Evolutionary conservation across 2,113 vertebrate species (phyloP).

Genomic region (Catharus bicknelli): DNA sequence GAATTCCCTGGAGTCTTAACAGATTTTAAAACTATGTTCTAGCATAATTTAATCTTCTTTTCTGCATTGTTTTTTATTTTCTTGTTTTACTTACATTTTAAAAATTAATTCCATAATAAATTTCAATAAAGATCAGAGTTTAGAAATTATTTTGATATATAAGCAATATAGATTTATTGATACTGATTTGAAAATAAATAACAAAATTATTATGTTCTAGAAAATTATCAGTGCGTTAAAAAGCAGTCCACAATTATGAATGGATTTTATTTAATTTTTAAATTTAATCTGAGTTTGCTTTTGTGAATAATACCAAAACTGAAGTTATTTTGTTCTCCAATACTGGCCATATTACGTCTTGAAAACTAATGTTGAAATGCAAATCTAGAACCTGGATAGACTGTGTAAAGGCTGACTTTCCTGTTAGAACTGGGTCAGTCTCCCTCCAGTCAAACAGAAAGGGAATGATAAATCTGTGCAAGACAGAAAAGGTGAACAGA

Average conservation of each 20-base stretch:
- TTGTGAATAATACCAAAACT: background rate
- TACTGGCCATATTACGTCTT: background rate
- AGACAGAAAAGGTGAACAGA: background rate
- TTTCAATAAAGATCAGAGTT: background rate
- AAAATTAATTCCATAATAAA: background rate
- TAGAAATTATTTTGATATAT: background rate
- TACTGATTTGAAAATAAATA: background rate
- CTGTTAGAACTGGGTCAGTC: background rate
- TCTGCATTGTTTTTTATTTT: background rate
- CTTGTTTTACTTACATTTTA: background rate
- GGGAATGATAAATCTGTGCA: background rate
- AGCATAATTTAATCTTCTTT: background rate
- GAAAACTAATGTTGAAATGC: background rate
- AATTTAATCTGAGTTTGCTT: background rate
- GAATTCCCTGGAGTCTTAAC: background rate
- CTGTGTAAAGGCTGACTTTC: background rate
- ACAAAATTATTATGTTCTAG: background rate
- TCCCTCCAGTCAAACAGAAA: fast-evolving
- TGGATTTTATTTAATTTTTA: background rate
- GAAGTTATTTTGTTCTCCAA: background rate
- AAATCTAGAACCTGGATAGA: background rate
- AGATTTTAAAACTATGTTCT: background rate
- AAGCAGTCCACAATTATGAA: fast-evolving
- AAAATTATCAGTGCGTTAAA: background rate
- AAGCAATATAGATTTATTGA: background rate